A percentile compares a stretch with the other conserved stretches of the same genome.
Evolutionary conservation across 2,113 vertebrate genomes (phyloP).

Genomic region (Pteronura brasiliensis): DNA sequence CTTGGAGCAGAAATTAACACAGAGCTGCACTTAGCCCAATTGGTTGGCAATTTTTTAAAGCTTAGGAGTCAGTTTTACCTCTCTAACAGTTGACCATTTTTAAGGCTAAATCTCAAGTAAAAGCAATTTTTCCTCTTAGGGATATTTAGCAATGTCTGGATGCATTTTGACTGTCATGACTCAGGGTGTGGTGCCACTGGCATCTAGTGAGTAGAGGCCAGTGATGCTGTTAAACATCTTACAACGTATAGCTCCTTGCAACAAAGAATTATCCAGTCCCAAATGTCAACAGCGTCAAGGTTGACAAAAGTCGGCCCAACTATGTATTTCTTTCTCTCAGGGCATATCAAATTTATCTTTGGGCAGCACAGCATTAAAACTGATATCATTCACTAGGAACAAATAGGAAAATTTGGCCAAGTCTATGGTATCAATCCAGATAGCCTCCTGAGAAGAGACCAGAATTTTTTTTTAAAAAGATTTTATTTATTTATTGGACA

Average conservation of each 20-base stretch:
- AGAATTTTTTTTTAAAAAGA: background rate
- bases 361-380: background rate
- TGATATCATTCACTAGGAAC: background rate
- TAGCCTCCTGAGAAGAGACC: background rate
- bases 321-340: background rate
- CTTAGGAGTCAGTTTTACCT: background rate
- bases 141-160: background rate
- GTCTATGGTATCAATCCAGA: background rate
- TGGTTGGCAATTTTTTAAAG: background rate
- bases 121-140: background rate
- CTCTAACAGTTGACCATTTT: background rate
- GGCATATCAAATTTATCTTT: background rate
- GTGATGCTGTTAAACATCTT: background rate
- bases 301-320: background rate
- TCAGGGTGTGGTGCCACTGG: background rate
- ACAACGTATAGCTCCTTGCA: background rate
- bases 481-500: no score
- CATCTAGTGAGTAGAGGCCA: background rate
- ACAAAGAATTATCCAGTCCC: background rate
- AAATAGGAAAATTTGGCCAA: constrained; percentile 8
- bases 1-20: background rate
- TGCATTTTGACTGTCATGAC: background rate
- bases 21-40: background rate
- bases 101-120: background rate
- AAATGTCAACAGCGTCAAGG: background rate